These are phyloP conservation scores for Drosophila rellima DNA, from an alignment of 2,888 invertebrate genomes.

Conservation along the genomic window DNA sequence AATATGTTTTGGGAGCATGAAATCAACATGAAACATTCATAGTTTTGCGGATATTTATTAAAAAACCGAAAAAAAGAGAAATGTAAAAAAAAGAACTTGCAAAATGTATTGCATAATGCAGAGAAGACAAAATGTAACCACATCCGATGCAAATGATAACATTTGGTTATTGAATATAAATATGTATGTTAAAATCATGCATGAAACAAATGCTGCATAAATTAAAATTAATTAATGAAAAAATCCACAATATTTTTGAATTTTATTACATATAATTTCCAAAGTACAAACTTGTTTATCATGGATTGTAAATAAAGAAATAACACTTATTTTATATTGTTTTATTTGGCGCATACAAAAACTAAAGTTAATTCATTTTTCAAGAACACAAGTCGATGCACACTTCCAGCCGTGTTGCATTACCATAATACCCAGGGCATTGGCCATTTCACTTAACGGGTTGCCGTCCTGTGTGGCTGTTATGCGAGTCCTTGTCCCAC, in stretches of 20 bases:
- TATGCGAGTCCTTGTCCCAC: slow-evolving; percentile 41
- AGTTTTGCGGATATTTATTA: slow-evolving; percentile 37
- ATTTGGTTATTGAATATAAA: slow-evolving; percentile 35
- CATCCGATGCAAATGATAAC: slow-evolving; percentile 16
- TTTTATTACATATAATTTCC: too few relatives aligned
- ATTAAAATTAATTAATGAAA: too few relatives aligned
- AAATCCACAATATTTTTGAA: too few relatives aligned
- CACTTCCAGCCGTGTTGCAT: slow-evolving; percentile 3
- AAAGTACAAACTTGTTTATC: too few relatives aligned
- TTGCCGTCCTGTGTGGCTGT: slow-evolving; percentile 29
- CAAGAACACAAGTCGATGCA: neutral
- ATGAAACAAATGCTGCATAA: too few relatives aligned
- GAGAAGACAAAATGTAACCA: slow-evolving; percentile 5
- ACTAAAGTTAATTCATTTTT: neutral
- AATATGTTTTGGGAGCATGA: slow-evolving; percentile 43
- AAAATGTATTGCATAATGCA: slow-evolving; percentile 30
- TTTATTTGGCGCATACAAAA: neutral
- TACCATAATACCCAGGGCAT: slow-evolving; percentile 36
- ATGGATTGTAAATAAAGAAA: neutral
- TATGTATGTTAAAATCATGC: too few relatives aligned
- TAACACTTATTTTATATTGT: neutral
- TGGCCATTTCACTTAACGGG: slow-evolving; percentile 71
- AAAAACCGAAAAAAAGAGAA: slow-evolving; percentile 16
- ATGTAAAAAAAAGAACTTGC: neutral
- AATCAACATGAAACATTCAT: slow-evolving; percentile 51